Base-by-base conservation (phyloP, 2,113 vertebrate genomes). In the Glaucomys volans region DNA sequence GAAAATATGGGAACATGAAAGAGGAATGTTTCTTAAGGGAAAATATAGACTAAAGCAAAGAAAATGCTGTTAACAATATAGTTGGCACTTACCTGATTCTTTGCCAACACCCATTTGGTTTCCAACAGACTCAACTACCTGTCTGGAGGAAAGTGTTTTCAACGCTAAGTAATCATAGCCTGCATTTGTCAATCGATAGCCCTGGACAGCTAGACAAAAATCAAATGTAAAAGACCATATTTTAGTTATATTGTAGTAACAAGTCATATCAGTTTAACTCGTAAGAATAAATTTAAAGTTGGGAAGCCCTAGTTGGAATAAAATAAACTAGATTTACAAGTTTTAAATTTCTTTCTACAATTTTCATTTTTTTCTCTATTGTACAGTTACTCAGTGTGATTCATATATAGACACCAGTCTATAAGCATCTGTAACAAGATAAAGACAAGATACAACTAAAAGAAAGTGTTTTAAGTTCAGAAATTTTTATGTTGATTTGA, bases 61-160 rank as follows among this genome's bases (percentile, higher is more conserved):
- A 87, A 94, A 87, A 88, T 26, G 24, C 9, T 62, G 85, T 67
- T n/a, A 96, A 30, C 0, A 66, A 35, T 24, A 89, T 17, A 4
- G 0, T 86, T 44, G 91, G 69, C 14, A 95, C 88, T 97, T 98
- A 99, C 99, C 99, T 95, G 99, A 99, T 98, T 99, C 99, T 99
- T 99, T 99, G 52, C 99, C 99, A 86, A 99, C 99, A 90, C 99
- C 99, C 99, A 99, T 99, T 97, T 99, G 99, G 98, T 99, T 99
- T 97, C 99, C 99, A 97, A 99, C 99, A 95, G 99, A 99, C 95
- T 93, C 95, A 80, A 99, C 62, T n/a, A 99, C 98, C 95, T 99
- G 99, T 94, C 99, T 99, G 37, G 99, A 99, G 54, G 99, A 99
- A 40, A 99, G 97, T 1, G 99, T 99, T 98, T 99, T 99, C 95